Conservation (phyloP, 1,140 invertebrate species). For the Battus philenor region DNA sequence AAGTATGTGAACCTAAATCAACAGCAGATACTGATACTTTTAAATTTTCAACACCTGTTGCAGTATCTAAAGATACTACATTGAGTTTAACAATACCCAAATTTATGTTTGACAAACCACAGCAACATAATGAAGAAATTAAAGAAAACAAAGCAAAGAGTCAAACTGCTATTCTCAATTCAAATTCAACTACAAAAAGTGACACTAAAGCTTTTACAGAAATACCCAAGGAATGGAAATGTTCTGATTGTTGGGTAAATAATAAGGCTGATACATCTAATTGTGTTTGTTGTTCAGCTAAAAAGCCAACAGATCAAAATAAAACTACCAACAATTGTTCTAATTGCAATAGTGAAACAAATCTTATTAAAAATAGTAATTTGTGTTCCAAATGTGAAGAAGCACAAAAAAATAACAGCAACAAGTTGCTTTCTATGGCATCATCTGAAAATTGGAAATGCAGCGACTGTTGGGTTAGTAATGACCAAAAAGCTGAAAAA, state of each 20-base stretch:
- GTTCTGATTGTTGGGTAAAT: constrained; percentile 78
- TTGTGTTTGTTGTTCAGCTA: constrained; percentile 80
- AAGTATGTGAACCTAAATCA: constrained; percentile 20
- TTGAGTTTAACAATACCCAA: constrained; percentile 18
- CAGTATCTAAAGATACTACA: constrained; percentile 25
- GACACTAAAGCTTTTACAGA: neutral
- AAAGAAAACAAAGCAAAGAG: constrained; percentile 20
- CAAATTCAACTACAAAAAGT: neutral
- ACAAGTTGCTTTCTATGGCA: constrained; percentile 15
- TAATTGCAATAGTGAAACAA: constrained; percentile 22
- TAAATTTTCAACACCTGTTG: constrained; percentile 41
- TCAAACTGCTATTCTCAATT: neutral
- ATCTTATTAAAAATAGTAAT: constrained; percentile 11
- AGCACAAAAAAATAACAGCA: constrained; percentile 17
- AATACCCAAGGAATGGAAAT: constrained; percentile 70
- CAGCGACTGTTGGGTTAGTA: constrained; percentile 79
- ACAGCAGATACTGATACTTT: constrained; percentile 21
- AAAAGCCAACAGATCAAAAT: constrained; percentile 32
- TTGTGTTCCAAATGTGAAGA: constrained; percentile 30
- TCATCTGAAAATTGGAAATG: constrained; percentile 68
- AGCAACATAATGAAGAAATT: constrained; percentile 22
- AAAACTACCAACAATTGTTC: constrained; percentile 20
- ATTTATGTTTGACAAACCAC: constrained; percentile 32
- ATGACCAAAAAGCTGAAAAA: constrained; percentile 75
- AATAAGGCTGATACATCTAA: constrained; percentile 78